A percentile compares a stretch with the other conserved stretches of the same genome.
Conservation (phyloP, 1,140 invertebrate genomes). For the Zaprionus taronus region DNA sequence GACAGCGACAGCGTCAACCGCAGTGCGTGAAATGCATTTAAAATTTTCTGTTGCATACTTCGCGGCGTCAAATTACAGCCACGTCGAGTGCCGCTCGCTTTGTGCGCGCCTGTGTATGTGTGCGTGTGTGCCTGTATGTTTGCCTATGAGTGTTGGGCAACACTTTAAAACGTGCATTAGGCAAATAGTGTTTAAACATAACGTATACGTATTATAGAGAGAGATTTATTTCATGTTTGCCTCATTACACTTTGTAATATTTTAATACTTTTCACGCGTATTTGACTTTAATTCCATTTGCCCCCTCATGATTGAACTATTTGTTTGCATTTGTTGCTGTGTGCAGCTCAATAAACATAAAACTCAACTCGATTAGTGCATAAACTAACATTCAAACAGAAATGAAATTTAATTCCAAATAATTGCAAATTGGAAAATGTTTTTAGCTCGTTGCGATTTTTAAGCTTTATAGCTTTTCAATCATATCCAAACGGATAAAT, state of each 20-base stretch:
- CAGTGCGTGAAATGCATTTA: constrained; percentile 79
- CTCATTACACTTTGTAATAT: neutral
- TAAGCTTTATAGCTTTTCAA: constrained; percentile 29
- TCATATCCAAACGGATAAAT: constrained; percentile 23
- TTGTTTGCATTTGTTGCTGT: neutral
- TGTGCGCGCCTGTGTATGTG: constrained; percentile 37
- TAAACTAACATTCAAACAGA: neutral
- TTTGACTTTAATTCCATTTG: neutral
- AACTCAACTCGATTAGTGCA: neutral
- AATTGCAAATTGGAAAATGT: constrained; percentile 1
- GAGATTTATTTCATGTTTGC: neutral
- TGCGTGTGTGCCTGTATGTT: constrained; percentile 28
- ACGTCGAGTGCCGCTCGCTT: constrained; percentile 57
- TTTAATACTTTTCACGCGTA: neutral
- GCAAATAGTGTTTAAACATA: constrained; percentile 3
- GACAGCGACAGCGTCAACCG: constrained; percentile 48
- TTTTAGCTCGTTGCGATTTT: constrained; percentile 10
- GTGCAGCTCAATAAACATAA: neutral
- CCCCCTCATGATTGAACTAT: neutral
- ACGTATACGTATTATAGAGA: neutral
- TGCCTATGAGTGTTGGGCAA: constrained; percentile 17
- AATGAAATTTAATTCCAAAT: constrained; percentile 1
- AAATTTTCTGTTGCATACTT: constrained; percentile 74
- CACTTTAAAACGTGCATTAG: constrained; percentile 47
- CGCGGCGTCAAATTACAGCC: constrained; percentile 70